Evolutionary conservation across 2,113 vertebrate genomes (phyloP), one percentile per base, ranked within the genome.

Genomic region (Megalops atlanticus): DNA sequence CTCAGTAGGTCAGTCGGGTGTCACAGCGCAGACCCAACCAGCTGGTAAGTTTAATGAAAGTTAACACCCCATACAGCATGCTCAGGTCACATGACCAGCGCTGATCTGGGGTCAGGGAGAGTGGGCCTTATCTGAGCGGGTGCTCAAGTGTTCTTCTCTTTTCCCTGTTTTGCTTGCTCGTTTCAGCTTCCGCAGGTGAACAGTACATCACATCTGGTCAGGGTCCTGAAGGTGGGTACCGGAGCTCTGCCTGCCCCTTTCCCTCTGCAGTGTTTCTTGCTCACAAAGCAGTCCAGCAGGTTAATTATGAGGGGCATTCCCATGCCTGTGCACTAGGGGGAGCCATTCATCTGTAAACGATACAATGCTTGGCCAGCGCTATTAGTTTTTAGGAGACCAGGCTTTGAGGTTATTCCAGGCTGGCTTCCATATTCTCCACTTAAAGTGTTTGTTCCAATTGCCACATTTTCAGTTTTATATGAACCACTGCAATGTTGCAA

Each of bases 171-270:
- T 91, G 88, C 89, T 92, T 94, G 94, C 87, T 91, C 91, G 87
- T 88, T 91, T 86, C 93, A 94, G 93, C 89, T 92, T 80, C 93
- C 87, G 87, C 90, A 89, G 91, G 91, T 93, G 93, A 93, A 93
- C 93, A 92, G 89, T 89, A 93, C 92, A 84, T 93, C 92, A 87
- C 93, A 90, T 92, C 93, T 92, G 91, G 93, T 94, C 93, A 92
- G 92, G 92, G 93, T 95, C 89, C 90, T 95, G 92, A 95, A 94
- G 94, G 94, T 94, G 80, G 0, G 92, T 87, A 64, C 8, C n/a
- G n/a, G n/a, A 64, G 58, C 21, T 31, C n/a, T 10, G 24, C 11
- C 24, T 11, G 8, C 24, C 11, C 11, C 4, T 64, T 64, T 3
- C 24, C 2, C 11, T 11, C 24, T 35, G 4, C 33, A 31, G n/a